A percentile compares a stretch with the other conserved stretches of the same genome.
Evolutionary conservation across 2,797 vertebrate species (phyloP).

Genomic region (Capromys pilorides): DNA sequence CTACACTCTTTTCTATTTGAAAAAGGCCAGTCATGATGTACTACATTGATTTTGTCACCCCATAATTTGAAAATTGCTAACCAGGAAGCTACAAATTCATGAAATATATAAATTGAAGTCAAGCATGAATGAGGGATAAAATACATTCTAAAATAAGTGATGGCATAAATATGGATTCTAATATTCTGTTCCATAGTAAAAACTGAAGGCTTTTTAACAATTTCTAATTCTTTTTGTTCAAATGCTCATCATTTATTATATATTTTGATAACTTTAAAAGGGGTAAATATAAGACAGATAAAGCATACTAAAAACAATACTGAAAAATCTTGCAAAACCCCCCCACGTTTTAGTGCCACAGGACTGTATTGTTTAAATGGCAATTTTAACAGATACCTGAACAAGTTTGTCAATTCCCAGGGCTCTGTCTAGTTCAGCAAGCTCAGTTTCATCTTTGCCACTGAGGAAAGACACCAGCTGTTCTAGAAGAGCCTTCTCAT

Average conservation of each 20-base stretch:
- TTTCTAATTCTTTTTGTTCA: constrained; percentile 41
- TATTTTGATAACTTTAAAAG: constrained; percentile 52
- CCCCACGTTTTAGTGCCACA: background rate
- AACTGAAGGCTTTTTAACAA: background rate
- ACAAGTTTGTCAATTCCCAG: constrained; percentile 98
- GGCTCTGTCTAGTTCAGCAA: constrained; percentile 95
- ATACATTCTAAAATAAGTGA: constrained; percentile 44
- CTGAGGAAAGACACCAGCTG: constrained; percentile 97
- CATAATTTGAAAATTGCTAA: constrained; percentile 34
- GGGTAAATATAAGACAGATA: constrained; percentile 44
- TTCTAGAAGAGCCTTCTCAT: constrained; percentile 95
- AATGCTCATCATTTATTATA: constrained; percentile 6
- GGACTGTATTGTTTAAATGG: background rate
- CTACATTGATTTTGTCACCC: background rate
- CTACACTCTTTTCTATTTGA: constrained; percentile 5
- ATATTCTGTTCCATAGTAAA: constrained; percentile 38
- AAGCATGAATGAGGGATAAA: constrained; percentile 41
- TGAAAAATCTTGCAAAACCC: constrained; percentile 40
- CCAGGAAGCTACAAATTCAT: constrained; percentile 27
- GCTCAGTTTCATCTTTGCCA: constrained; percentile 95
- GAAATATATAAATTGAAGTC: background rate
- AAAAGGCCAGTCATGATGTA: background rate
- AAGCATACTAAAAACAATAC: background rate
- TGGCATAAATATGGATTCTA: constrained; percentile 49
- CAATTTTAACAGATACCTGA: constrained; percentile 87